phyloP scores from a whole-genome alignment of 1,140 invertebrate species.

The Drosophila pectinifera region DNA sequence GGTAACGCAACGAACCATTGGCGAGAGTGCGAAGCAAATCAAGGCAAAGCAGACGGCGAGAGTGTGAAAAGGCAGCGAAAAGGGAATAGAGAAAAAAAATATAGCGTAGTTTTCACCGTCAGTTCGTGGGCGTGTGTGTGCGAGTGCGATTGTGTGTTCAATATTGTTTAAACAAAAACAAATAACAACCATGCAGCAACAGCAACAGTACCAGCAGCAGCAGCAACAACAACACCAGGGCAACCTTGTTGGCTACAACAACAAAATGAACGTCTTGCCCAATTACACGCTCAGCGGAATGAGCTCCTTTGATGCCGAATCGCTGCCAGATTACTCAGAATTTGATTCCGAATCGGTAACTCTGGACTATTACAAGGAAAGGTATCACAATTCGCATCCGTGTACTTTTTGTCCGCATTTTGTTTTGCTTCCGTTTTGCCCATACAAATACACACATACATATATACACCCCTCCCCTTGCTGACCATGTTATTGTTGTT shows the following conservation, averaged over 20 bases:
- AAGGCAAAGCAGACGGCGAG: conserved; percentile 37
- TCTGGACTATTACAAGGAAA: conserved; percentile 86
- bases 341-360: conserved; percentile 86
- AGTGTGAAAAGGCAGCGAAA: conserved; percentile 69
- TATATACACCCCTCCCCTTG: not conserved
- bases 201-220: conserved; percentile 47
- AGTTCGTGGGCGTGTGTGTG: conserved; percentile 34
- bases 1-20: conserved; percentile 8
- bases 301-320: conserved; percentile 86
- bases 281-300: conserved; percentile 85
- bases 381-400: conserved; percentile 70
- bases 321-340: conserved; percentile 87
- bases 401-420: conserved; percentile 51
- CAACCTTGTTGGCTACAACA: conserved; percentile 68
- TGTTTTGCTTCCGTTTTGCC: conserved; percentile 68
- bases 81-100: conserved; percentile 78
- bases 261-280: conserved; percentile 68
- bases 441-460: conserved; percentile 2
- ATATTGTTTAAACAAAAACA: conserved; percentile 53
- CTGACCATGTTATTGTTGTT: conserved; percentile 51
- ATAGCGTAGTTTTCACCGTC: conserved; percentile 43
- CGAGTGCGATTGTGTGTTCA: conserved; percentile 28
- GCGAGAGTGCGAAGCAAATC: conserved; percentile 33
- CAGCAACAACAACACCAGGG: conserved; percentile 54
- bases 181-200: conserved; percentile 46